Base-by-base conservation (phyloP, 2,113 vertebrate genomes). In the Emydocephalus ijimae region DNA sequence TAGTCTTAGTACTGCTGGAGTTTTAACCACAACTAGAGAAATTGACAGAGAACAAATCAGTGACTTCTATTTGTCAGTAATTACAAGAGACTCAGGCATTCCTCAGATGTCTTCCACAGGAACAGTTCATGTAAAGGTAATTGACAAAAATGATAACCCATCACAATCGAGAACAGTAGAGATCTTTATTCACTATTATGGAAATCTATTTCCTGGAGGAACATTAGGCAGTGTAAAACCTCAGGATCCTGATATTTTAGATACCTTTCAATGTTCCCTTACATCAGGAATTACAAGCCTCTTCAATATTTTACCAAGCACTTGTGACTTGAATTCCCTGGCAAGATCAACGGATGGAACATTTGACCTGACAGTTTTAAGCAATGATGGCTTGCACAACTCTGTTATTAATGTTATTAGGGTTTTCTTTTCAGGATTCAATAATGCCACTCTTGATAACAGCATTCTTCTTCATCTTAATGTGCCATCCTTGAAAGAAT, bases 21-120 rank as follows among this genome's bases (percentile, higher is more conserved):
- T 98, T 14, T 97, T 99, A 93, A 98, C 97, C 14, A 99, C 99
- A 0, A 98, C 98, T 0, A 96, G 99, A 29, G 99, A 99, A 97
- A 99, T 99, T 0, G 99, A 99, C 97, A 97, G 99, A 91, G 99
- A 99, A 93, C 98, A 99, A 96, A 98, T 99, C 26, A 98, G 98
- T 0, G 97, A 99, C 94, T 99, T 99, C 96, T 99, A 98, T 89
- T 97, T 99, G 92, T 98, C 98, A 0, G 98, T 99, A 92, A 95
- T 99, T 24, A 99, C 98, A 0, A 98, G 98, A 92, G 99, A 99
- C 94, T 99, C 99, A 24, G 99, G 99, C 0, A 88, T 98, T 24
- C 99, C 99, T 88, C 99, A 99, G 52, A 99, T 99, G 99, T 99
- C 99, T 74, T 99, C 99, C 89, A 99, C 99, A 0, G 99, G 98